Evolutionary conservation across 2,888 invertebrate species (phyloP).

Genomic region (Allygus modestus): DNA sequence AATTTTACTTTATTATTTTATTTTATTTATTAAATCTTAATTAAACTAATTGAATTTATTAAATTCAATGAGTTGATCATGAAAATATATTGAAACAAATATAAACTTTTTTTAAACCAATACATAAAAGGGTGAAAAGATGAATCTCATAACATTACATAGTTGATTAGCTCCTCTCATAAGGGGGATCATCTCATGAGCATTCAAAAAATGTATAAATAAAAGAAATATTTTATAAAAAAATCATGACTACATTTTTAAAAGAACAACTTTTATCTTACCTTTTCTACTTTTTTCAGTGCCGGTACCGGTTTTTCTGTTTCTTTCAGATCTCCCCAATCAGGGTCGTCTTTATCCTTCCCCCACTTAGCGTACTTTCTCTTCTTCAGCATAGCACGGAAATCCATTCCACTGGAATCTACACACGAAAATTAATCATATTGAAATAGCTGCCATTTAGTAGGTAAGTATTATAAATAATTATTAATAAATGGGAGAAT

Average conservation of each 20-base stretch:
- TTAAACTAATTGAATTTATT: too few species aligned
- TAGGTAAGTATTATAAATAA: slow-evolving; percentile 19
- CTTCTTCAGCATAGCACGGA: slow-evolving; percentile 98
- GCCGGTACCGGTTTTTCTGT: slow-evolving; percentile 91
- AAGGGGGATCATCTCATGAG: slow-evolving; percentile 18
- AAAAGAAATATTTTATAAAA: neutral
- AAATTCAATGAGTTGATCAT: too few species aligned
- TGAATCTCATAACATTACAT: too few species aligned
- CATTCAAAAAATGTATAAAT: neutral
- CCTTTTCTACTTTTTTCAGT: slow-evolving; percentile 96
- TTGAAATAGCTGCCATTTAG: neutral
- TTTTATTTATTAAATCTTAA: too few species aligned
- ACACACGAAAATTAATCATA: slow-evolving; percentile 58
- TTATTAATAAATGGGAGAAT: slow-evolving; percentile 3
- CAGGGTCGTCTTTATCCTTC: slow-evolving; percentile 92
- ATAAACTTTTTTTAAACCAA: too few species aligned
- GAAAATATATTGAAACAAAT: too few species aligned
- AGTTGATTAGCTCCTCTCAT: neutral
- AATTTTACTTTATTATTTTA: too few species aligned
- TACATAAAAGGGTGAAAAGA: too few species aligned
- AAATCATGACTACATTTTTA: neutral
- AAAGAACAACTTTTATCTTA: slow-evolving; percentile 75
- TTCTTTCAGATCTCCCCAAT: slow-evolving; percentile 96
- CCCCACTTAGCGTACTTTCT: slow-evolving; percentile 97
- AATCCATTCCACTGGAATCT: slow-evolving; percentile 99